Evolutionary conservation across 30 jellyfish, hydroid and myxozoan species (phyloP).

Genomic region (Nemopilema nomurai): DNA sequence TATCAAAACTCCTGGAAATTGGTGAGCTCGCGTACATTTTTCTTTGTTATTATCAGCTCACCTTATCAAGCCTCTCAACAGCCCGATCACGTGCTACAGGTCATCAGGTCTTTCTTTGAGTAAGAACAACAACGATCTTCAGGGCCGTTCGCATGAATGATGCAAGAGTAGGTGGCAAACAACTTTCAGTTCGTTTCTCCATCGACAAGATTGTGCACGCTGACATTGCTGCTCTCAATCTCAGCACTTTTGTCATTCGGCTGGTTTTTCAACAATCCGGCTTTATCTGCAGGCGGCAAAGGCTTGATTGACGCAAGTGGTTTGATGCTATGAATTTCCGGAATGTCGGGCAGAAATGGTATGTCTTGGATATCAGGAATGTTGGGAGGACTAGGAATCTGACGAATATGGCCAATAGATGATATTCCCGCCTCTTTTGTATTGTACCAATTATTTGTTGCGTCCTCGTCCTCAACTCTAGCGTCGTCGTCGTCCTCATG

Average conservation of each 20-base stretch:
- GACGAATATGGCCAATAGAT: slow-evolving; percentile 40
- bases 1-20: too few relatives aligned
- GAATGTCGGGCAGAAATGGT: slow-evolving; percentile 53
- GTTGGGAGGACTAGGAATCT: slow-evolving; percentile 47
- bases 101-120: too few relatives aligned
- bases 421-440: not conserved
- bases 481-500: slow-evolving; percentile 13
- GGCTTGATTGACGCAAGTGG: slow-evolving; percentile 30
- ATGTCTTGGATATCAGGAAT: slow-evolving; percentile 61
- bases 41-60: too few relatives aligned
- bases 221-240: slow-evolving; percentile 31
- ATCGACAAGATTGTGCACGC: not conserved
- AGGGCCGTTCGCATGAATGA: too few relatives aligned
- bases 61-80: too few relatives aligned
- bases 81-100: too few relatives aligned
- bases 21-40: too few relatives aligned
- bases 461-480: too few relatives aligned
- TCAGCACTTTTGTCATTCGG: slow-evolving; percentile 24
- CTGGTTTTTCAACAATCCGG: slow-evolving; percentile 1
- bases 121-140: too few relatives aligned
- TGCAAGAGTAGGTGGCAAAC: too few relatives aligned
- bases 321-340: slow-evolving; percentile 38
- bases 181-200: not conserved
- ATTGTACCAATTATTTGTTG: slow-evolving; percentile 22
- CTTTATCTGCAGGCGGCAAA: slow-evolving; percentile 7